Percentiles rank a stretch among this genome's conserved stretches.
phyloP scores from a whole-genome alignment of 37 sponge, comb jelly and placozoan species.

The Diacarnus erythraeanus region DNA sequence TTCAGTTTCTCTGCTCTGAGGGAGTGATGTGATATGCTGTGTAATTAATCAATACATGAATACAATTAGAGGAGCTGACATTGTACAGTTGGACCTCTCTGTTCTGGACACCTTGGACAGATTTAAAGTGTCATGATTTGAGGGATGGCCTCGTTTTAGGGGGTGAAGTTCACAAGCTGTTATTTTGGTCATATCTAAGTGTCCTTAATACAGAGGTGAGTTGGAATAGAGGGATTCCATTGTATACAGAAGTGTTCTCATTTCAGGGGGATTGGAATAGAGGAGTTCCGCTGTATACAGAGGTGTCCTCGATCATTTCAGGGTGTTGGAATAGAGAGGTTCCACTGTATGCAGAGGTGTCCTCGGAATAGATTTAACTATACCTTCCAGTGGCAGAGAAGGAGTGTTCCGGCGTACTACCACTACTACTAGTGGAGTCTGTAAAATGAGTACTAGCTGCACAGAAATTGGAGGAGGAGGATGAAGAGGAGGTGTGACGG shows the following conservation, averaged over 20 bases:
- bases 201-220: too few species aligned
- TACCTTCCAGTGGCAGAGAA: background rate
- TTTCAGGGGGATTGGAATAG: too few species aligned
- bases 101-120: background rate
- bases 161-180: background rate
- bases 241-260: too few species aligned
- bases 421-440: background rate
- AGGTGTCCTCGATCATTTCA: too few species aligned
- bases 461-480: background rate
- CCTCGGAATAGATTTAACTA: background rate
- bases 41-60: background rate
- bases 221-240: too few species aligned
- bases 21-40: background rate
- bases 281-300: too few species aligned
- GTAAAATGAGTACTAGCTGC: background rate
- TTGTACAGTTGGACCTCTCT: background rate
- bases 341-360: background rate
- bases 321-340: too few species aligned
- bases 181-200: too few species aligned
- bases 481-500: background rate
- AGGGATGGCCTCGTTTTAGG: background rate
- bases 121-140: too few species aligned
- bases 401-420: background rate
- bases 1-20: constrained; percentile 17
- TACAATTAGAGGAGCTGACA: background rate